Percentiles rank a stretch among this genome's conserved stretches.
These are phyloP conservation scores for Acanthococcus lagerstroemiae DNA, from an alignment of 2,888 invertebrate genomes.

Conservation along the genomic window DNA sequence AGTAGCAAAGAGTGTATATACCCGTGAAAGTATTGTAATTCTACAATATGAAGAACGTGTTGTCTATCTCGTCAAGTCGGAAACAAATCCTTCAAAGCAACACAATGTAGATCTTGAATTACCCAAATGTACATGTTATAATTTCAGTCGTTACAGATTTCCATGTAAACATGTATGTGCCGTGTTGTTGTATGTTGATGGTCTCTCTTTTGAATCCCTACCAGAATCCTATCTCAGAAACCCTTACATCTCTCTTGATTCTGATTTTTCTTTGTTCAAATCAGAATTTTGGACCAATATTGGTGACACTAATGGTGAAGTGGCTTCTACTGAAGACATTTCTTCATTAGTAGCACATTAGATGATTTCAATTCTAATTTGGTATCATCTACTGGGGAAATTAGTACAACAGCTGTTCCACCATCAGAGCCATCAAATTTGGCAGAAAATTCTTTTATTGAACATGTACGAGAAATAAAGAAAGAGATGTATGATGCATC, in stretches of 20 bases:
- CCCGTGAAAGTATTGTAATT: not conserved
- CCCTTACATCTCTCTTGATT: not conserved
- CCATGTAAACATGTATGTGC: not conserved
- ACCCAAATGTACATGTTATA: not conserved
- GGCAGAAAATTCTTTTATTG: not conserved
- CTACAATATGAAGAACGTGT: not conserved
- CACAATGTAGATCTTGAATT: not conserved
- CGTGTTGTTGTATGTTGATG: not conserved
- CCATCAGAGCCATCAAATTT: not conserved
- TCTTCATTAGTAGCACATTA: not conserved
- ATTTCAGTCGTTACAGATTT: not conserved
- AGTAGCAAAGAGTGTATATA: not conserved
- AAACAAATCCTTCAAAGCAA: not conserved
- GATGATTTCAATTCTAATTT: too few species aligned
- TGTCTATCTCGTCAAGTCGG: not conserved
- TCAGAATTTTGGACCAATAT: not conserved
- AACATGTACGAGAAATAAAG: not conserved
- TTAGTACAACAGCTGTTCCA: not conserved
- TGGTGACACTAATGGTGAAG: not conserved
- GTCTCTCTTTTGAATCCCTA: not conserved
- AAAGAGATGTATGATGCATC: not conserved
- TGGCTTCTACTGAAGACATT: not conserved
- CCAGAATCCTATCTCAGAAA: not conserved
- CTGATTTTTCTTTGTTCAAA: not conserved
- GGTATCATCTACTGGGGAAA: not conserved